Evolutionary conservation across 2,888 invertebrate genomes (phyloP).

Genomic region (Spodoptera littoralis): DNA sequence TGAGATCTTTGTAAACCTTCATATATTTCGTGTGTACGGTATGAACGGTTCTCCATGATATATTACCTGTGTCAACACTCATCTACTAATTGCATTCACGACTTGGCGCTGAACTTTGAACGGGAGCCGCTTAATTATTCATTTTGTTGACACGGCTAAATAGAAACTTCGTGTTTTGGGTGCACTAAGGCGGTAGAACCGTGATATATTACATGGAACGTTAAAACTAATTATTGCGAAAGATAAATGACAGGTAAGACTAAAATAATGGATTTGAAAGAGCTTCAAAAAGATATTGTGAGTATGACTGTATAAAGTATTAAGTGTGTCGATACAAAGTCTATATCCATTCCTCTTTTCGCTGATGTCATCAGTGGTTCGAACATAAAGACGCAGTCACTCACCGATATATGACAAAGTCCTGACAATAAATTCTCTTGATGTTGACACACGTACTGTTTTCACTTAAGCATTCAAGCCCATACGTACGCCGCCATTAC

Average conservation of each 20-base stretch:
- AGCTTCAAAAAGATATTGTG: no score
- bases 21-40: neutral
- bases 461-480: slow-evolving; percentile 25
- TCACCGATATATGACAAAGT: slow-evolving; percentile 2
- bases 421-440: slow-evolving; percentile 15
- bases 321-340: no score
- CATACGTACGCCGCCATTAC: slow-evolving; percentile 20
- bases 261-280: no score
- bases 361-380: neutral
- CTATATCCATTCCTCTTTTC: no score
- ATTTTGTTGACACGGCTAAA: slow-evolving; percentile 26
- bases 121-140: slow-evolving; percentile 24
- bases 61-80: slow-evolving; percentile 42
- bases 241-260: neutral
- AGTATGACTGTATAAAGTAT: no score
- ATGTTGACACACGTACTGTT: slow-evolving; percentile 42
- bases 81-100: slow-evolving; percentile 41
- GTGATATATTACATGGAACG: neutral
- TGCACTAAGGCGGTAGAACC: neutral
- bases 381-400: slow-evolving; percentile 10
- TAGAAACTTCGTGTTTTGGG: neutral
- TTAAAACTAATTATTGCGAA: neutral
- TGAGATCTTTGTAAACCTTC: no score
- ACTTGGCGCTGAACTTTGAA: neutral
- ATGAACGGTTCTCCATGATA: slow-evolving; percentile 20